These are phyloP conservation scores for Heliangelus exortis DNA, from an alignment of 2,797 vertebrate species.

Conservation along the genomic window DNA sequence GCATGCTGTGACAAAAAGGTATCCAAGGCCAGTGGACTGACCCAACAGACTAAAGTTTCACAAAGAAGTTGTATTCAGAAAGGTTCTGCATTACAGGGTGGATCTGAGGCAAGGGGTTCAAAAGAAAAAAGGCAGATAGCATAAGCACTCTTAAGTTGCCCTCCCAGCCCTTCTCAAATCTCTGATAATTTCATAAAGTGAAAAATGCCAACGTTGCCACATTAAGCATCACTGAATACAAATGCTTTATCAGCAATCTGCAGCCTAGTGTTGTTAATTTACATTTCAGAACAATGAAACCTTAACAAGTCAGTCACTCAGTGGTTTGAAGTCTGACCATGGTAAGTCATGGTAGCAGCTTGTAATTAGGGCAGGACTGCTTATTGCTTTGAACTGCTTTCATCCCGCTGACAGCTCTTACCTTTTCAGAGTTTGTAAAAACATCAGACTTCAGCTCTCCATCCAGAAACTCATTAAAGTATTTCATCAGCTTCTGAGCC, in stretches of 20 bases:
- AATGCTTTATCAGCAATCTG: slow-evolving; percentile 72
- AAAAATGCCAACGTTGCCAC: slow-evolving; percentile 65
- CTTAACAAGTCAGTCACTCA: slow-evolving; percentile 71
- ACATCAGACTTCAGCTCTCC: slow-evolving; percentile 98
- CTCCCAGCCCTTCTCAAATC: slow-evolving; percentile 62
- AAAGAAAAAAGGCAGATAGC: slow-evolving; percentile 63
- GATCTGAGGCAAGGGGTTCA: slow-evolving; percentile 55
- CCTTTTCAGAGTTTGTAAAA: slow-evolving; percentile 99
- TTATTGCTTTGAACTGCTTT: slow-evolving; percentile 72
- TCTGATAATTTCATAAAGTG: slow-evolving; percentile 72
- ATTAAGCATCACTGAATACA: slow-evolving; percentile 66
- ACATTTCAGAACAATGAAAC: slow-evolving; percentile 76
- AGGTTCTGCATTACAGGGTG: slow-evolving; percentile 52
- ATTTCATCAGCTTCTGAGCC: slow-evolving; percentile 98
- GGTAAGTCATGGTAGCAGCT: slow-evolving; percentile 70
- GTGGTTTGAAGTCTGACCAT: slow-evolving; percentile 72
- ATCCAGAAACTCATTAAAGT: slow-evolving; percentile 99
- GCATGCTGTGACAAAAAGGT: slow-evolving; percentile 68
- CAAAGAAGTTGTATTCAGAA: slow-evolving; percentile 66
- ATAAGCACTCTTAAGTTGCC: slow-evolving; percentile 50
- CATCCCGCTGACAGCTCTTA: slow-evolving; percentile 79
- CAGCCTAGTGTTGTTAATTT: slow-evolving; percentile 69
- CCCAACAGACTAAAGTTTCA: slow-evolving; percentile 56
- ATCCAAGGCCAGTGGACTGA: slow-evolving; percentile 62
- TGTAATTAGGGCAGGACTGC: slow-evolving; percentile 76